Percentiles rank a stretch among this genome's conserved stretches.
Conservation (phyloP, 2,888 invertebrate genomes). For the Cerceris ruficornis region DNA sequence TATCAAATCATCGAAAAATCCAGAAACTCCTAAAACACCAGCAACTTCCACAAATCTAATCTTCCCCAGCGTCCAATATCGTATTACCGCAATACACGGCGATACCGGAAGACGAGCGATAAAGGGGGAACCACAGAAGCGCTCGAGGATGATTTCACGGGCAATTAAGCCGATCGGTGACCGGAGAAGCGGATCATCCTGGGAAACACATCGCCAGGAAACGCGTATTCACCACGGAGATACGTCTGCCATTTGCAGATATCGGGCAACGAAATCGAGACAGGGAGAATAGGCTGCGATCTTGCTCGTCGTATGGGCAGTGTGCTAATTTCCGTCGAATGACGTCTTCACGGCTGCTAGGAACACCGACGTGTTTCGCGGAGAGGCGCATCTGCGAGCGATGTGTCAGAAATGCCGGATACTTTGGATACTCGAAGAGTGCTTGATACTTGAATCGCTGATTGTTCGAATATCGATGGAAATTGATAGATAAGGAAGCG, state of each 20-base stretch:
- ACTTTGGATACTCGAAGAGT: too few relatives aligned
- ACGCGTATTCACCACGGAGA: slow-evolving; percentile 39
- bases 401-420: too few relatives aligned
- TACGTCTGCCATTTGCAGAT: slow-evolving; percentile 13
- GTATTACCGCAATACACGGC: background rate
- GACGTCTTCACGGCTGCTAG: too few relatives aligned
- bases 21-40: too few relatives aligned
- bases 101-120: slow-evolving; percentile 17
- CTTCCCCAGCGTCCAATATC: too few relatives aligned
- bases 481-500: too few relatives aligned
- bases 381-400: too few relatives aligned
- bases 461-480: too few relatives aligned
- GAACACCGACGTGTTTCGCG: too few relatives aligned
- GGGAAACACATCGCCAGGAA: slow-evolving; percentile 27
- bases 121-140: slow-evolving; percentile 5
- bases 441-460: too few relatives aligned
- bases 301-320: background rate
- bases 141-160: slow-evolving; percentile 32
- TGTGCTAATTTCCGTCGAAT: background rate
- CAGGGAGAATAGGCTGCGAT: background rate
- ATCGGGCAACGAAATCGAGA: slow-evolving; percentile 1
- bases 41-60: too few relatives aligned
- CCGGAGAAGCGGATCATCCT: background rate
- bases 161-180: slow-evolving; percentile 39
- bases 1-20: too few relatives aligned